Base-by-base conservation (phyloP, 2,113 vertebrate genomes). In the Hippopotamus amphibius region DNA sequence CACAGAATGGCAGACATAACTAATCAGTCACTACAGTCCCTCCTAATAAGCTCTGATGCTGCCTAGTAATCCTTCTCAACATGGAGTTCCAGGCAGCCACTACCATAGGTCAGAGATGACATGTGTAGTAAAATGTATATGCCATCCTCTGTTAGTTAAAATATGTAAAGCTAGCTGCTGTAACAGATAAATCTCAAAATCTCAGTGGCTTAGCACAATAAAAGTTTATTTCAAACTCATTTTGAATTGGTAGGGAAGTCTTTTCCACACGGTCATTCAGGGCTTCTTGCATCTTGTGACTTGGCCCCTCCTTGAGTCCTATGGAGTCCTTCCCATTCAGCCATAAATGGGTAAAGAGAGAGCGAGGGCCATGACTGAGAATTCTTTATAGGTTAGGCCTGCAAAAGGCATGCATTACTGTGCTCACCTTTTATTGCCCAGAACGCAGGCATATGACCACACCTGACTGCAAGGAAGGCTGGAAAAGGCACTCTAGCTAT, bases 151-250 rank as follows among this genome's bases (percentile, higher is more conserved):
- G 43, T 76, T 83, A 84, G 33, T n/a, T 94, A 41, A 87, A 72
- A 90, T 83, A 72, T 82, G 11, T 63, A 90, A 83, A 93, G 50
- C 11, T 28, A 89, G 33, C 68, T 94, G 82, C 15, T 65, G 1
- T 65, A 50, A 72, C 0, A 46, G 46, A 79, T 82, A 68, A 66
- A 84, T 59, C n/a, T 92, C 63, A 72, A 92, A 72, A 46, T 87
- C 43, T 96, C 81, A 68, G 79, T 93, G 59, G 37, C 48, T 74
- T 55, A 53, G n/a, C 68, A 74, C 55, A 74, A 30, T 68, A 41
- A 87, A 72, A 59, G 7, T 91, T 80, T 69, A 69, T 91, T 89
- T 22, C 48, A 92, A 89, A 55, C 46, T 92, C 50, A 83, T 9
- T 68, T 93, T 61, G 37, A 59, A 57, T 37, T 83, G 68, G 14